A percentile compares a stretch with the other conserved stretches of the same genome.
Conservation (phyloP, 2,888 invertebrate species). For the Escarpia spicata region DNA sequence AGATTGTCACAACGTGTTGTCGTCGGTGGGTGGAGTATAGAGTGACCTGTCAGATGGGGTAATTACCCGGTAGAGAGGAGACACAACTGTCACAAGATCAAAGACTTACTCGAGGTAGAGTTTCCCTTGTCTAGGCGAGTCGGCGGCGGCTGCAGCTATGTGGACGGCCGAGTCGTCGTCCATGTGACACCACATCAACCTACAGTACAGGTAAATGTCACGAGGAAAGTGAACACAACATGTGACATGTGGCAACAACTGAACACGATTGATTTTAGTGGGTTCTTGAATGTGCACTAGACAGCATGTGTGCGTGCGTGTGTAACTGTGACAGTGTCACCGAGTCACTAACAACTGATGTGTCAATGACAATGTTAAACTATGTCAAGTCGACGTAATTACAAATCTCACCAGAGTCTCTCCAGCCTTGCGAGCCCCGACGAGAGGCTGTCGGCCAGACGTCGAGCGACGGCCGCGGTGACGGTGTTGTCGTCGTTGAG, state of each 20-base stretch:
- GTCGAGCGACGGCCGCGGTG: too few relatives aligned
- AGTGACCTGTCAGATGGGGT: neutral
- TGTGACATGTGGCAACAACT: neutral
- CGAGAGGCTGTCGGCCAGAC: neutral
- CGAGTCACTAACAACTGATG: conserved; percentile 23
- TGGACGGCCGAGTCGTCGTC: neutral
- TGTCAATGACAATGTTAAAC: conserved; percentile 17
- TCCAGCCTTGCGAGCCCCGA: neutral
- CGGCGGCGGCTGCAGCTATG: neutral
- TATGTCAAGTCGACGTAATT: conserved; percentile 22
- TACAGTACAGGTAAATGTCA: conserved; percentile 14
- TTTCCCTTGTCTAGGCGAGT: neutral
- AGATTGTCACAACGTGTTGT: conserved; percentile 22
- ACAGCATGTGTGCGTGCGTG: neutral
- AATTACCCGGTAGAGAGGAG: conserved; percentile 23
- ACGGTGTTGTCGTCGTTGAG: neutral
- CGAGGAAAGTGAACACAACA: conserved; percentile 20
- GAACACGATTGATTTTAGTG: conserved; percentile 14
- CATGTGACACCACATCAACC: neutral
- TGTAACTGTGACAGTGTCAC: neutral
- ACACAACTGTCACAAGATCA: conserved; percentile 23
- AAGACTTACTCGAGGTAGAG: neutral
- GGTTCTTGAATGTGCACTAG: neutral
- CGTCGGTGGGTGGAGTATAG: conserved; percentile 22
- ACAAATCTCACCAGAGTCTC: neutral